Evolutionary conservation across 1,140 invertebrate species (phyloP), one percentile per base, ranked within the genome.

Genomic region (Lepidotrigona ventralis): DNA sequence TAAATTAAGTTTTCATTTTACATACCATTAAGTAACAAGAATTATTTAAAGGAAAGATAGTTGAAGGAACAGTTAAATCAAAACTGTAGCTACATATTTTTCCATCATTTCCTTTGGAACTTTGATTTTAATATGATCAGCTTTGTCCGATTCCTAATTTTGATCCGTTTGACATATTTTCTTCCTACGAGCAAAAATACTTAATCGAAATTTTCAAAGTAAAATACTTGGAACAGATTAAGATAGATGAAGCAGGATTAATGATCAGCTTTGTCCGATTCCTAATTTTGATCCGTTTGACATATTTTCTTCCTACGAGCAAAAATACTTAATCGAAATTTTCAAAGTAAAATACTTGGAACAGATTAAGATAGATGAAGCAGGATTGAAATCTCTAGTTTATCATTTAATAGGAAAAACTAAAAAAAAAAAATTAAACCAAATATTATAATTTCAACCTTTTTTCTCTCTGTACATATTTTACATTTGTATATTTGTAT

Each of bases 161-260:
- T 46, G 1, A n/a, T 26, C 21, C n/a, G 6, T 23, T 46, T 8
- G 8, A 46, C 39, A 17, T 6, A 39, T n/a, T n/a, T 17, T 54
- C 9, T n/a, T 68, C 14, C 76, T 79, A 4, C 3, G 23, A 64
- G n/a, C 4, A 74, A 73, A 76, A 21, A 29, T 39, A 56, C 11
- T 3, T 4, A 51, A 39, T 5, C 4, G 0, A 39, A 2, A 66
- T 51, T 46, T 76, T n/a, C 4, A 21, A 12, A 51, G 4, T 9
- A 33, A 19, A 54, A 63, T n/a, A 39, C 23, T 81, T 64, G 80
- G 68, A 46, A 82, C 71, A 87, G 51, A 64, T 87, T 81, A 63
- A 63, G 23, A 46, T 46, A 46, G 39, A 46, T 46, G 6, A 46
- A 0, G 39, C 8, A 46, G 83, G 75, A 85, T 82, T 12, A n/a